Percentiles rank a stretch among this genome's conserved stretches.
phyloP scores from a whole-genome alignment of 2,113 vertebrate genomes.

The Aegithalos caudatus region DNA sequence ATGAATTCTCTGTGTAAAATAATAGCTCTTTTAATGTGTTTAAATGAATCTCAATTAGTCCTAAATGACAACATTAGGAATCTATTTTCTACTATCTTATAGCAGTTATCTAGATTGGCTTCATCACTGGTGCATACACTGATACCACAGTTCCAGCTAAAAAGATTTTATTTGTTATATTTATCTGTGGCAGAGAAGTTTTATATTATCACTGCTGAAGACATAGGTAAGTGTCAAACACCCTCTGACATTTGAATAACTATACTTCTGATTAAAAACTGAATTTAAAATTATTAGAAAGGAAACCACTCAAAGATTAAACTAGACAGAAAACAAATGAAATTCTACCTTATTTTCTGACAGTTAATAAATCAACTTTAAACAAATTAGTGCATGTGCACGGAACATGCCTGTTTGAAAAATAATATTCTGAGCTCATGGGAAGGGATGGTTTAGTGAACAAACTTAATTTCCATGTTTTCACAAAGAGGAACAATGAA shows the following conservation, averaged over 20 bases:
- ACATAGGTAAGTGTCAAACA: neutral
- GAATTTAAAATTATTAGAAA: neutral
- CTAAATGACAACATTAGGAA: neutral
- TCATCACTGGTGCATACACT: neutral
- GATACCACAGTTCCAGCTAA: neutral
- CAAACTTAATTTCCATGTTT: neutral
- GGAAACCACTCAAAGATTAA: neutral
- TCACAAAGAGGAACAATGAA: neutral
- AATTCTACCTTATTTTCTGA: neutral
- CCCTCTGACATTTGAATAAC: neutral
- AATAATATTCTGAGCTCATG: neutral
- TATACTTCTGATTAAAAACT: neutral
- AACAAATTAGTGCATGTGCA: neutral
- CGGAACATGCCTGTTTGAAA: neutral
- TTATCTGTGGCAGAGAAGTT: neutral
- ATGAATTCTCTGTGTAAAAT: neutral
- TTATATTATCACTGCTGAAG: neutral
- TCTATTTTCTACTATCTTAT: neutral
- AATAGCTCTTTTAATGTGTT: neutral
- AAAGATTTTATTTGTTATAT: neutral
- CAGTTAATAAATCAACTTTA: slow-evolving; percentile 8
- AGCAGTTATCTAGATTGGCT: neutral
- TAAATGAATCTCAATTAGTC: neutral
- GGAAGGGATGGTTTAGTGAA: neutral
- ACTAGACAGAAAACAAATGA: neutral